A percentile compares a stretch with the other conserved stretches of the same genome.
Evolutionary conservation across 2,888 invertebrate genomes (phyloP).

Genomic region (Hedya salicella): DNA sequence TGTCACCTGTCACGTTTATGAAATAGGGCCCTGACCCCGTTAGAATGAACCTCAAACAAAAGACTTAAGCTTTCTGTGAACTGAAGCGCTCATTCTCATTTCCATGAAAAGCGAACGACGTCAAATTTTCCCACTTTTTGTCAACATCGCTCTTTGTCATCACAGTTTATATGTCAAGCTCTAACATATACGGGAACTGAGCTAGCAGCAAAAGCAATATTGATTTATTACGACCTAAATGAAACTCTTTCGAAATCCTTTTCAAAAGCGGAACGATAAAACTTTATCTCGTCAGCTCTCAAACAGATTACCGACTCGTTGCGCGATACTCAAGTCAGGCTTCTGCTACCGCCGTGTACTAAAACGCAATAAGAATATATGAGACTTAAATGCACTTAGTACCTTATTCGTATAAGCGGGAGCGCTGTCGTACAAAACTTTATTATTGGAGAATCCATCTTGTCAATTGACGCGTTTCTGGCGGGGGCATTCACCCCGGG

Average conservation of each 20-base stretch:
- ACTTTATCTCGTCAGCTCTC: conserved; percentile 28
- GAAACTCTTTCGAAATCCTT: conserved; percentile 5
- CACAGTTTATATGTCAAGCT: too few species aligned
- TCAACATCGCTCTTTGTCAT: too few species aligned
- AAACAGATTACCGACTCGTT: conserved; percentile 26
- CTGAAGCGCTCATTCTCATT: too few species aligned
- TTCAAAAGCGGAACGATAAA: conserved; percentile 14
- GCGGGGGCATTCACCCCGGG: conserved; percentile 35
- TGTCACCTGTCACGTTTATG: too few species aligned
- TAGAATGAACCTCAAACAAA: too few species aligned
- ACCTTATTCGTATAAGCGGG: background rate
- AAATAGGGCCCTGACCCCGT: too few species aligned
- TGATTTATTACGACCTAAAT: background rate
- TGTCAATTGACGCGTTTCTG: conserved; percentile 38
- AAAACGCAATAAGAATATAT: background rate
- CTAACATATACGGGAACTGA: too few species aligned
- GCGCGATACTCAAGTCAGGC: conserved; percentile 13
- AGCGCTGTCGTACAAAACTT: conserved; percentile 35
- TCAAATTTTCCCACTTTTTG: too few species aligned
- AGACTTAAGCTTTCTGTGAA: too few species aligned
- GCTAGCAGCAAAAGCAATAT: background rate
- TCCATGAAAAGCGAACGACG: too few species aligned
- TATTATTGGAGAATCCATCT: conserved; percentile 41
- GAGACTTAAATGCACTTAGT: background rate
- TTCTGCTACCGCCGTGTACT: too few species aligned